These are phyloP conservation scores for Stomatorhinus walkeri DNA, from an alignment of 2,797 vertebrate species.

Conservation along the genomic window DNA sequence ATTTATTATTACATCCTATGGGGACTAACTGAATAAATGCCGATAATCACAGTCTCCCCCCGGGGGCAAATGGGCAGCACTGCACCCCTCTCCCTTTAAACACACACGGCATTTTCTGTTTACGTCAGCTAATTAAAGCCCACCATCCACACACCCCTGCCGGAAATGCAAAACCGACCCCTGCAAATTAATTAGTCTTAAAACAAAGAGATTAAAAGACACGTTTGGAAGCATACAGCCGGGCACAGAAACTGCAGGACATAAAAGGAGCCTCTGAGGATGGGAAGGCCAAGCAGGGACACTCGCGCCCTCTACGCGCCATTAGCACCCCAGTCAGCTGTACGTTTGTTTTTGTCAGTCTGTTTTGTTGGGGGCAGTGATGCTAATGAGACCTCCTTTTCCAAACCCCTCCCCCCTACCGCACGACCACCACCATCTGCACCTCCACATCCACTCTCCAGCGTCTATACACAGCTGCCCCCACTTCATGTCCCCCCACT, in stretches of 20 bases:
- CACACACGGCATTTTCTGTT: background rate
- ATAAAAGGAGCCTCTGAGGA: background rate
- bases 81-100: background rate
- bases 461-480: background rate
- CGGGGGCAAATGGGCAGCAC: background rate
- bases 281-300: background rate
- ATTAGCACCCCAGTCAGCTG: background rate
- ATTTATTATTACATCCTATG: background rate
- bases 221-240: background rate
- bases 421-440: background rate
- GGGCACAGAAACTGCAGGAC: background rate
- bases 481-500: background rate
- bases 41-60: background rate
- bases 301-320: background rate
- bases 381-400: background rate
- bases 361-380: background rate
- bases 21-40: background rate
- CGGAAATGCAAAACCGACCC: background rate
- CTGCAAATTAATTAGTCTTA: background rate
- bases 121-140: background rate
- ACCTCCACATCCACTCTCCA: background rate
- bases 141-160: background rate
- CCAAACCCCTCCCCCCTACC: background rate
- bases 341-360: background rate
- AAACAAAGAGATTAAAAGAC: slow-evolving; percentile 1